Conservation (phyloP, 2,113 vertebrate genomes). For the Cromileptes altivelis region DNA sequence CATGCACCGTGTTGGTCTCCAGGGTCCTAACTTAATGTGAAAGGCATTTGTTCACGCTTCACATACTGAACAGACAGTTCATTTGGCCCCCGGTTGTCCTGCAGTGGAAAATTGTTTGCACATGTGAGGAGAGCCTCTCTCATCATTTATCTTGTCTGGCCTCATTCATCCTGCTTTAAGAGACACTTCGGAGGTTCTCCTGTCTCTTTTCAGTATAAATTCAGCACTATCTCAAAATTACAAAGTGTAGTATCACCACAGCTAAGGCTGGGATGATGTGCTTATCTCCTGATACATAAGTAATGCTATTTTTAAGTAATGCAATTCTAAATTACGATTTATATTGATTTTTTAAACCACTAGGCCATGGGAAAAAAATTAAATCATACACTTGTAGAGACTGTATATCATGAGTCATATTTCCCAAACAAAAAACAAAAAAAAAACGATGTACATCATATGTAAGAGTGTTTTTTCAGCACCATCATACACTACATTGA, state of each 20-base stretch:
- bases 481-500: no score
- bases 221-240: constrained; percentile 22
- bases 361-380: no score
- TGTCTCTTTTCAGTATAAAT: constrained; percentile 15
- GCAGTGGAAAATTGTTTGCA: constrained; percentile 74
- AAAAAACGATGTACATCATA: no score
- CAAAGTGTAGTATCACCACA: not conserved
- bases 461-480: no score
- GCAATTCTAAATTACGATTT: no score
- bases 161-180: constrained; percentile 50
- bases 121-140: constrained; percentile 67
- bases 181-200: constrained; percentile 36
- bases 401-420: no score
- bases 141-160: constrained; percentile 67
- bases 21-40: constrained; percentile 64
- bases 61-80: constrained; percentile 71
- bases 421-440: no score
- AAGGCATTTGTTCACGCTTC: constrained; percentile 74
- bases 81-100: constrained; percentile 67
- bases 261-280: no score
- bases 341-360: no score
- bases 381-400: no score
- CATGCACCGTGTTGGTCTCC: constrained; percentile 31
- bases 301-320: no score
- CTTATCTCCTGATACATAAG: no score